These are phyloP conservation scores for Timema cristinae DNA, from an alignment of 2,888 invertebrate genomes.

Conservation along the genomic window DNA sequence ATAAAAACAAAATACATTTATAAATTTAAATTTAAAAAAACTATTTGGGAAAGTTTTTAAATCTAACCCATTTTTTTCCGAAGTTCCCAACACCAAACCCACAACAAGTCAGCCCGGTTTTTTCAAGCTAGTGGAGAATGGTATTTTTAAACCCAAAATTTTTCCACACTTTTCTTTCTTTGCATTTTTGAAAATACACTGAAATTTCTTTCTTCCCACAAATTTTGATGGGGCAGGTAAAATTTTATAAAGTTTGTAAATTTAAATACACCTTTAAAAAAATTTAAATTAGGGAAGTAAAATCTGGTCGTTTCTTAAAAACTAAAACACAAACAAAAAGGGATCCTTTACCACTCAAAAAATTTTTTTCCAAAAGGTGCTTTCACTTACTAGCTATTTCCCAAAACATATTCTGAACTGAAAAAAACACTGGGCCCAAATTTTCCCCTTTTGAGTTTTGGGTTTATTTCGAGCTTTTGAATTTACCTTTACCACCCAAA, in stretches of 20 bases:
- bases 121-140: constrained; percentile 11
- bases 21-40: too few relatives aligned
- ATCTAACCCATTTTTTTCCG: background rate
- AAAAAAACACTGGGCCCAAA: constrained; percentile 1
- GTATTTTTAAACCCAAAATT: constrained; percentile 15
- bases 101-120: constrained; percentile 7
- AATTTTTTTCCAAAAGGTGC: constrained; percentile 2
- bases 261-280: constrained; percentile 9
- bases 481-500: background rate
- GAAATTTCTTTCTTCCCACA: constrained; percentile 14
- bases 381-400: background rate
- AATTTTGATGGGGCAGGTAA: constrained; percentile 13
- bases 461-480: background rate
- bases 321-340: constrained; percentile 14
- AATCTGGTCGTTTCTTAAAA: background rate
- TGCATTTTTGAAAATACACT: constrained; percentile 3
- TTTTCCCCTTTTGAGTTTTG: background rate
- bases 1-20: too few relatives aligned
- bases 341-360: background rate
- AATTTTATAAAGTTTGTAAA: constrained; percentile 1
- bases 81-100: background rate
- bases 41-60: too few relatives aligned
- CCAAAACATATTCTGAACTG: constrained; percentile 3
- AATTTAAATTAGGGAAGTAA: background rate
- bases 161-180: constrained; percentile 9